Base-by-base conservation (phyloP, 2,113 vertebrate species). In the Nyctibius bracteatus region DNA sequence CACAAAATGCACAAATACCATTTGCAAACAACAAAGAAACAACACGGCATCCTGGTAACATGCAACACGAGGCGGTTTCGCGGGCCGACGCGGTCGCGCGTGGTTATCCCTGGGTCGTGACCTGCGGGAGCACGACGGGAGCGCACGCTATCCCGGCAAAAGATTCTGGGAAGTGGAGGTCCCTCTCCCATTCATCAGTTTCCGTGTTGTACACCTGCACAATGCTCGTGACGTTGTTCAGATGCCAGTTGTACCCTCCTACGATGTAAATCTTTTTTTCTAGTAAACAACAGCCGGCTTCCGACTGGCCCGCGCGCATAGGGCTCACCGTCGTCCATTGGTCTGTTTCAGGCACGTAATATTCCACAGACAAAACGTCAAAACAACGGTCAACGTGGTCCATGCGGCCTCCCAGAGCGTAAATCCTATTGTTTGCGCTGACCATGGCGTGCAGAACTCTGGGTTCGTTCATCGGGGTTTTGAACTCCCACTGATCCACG, bases 181-280 rank as follows among this genome's bases (percentile, higher is more conserved):
- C 99, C 24, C 99, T 98, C 93, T 99, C 99, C 99, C 99, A 99
- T 91, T 99, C 99, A 1, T 99, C 99, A 0, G 98, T 99, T 75
- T 99, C 99, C 0, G 98, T 99, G 98, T 99, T 99, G 73, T 99
- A 99, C 52, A 99, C 99, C 96, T 99, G 99, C 81, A 99, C 99
- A 0, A 99, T 98, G 97, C 99, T 99, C 0, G 99, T 99, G 2
- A 99, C 99, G 1, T 99, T 99, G 98, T 99, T 99, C 43, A 99
- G 98, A 70, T 99, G 99, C 99, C 99, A 99, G 68, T 99, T 99
- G 98, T 99, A 99, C 21, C 99, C 99, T 4, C 99, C 99, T 0
- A 99, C 98, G 0, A 99, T 96, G 82, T 99, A 99, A 95, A 99
- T 99, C 97, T 99, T 99, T 17, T 97, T 96, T 6, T 99, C 98